Evolutionary conservation across 2,113 vertebrate species (phyloP).

Genomic region (Lophura nycthemera): DNA sequence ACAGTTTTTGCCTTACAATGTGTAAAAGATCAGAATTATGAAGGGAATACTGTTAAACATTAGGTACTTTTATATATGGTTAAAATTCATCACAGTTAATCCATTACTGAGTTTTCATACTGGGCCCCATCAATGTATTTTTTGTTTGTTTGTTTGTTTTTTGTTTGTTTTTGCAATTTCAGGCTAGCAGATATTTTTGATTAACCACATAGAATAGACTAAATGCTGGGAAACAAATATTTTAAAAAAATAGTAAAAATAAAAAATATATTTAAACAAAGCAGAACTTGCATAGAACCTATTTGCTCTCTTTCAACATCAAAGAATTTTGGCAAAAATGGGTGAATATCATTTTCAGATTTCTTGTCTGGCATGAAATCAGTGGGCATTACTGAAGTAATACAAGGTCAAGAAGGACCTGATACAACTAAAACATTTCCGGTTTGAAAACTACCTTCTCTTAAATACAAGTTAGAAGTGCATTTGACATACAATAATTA

Average conservation of each 20-base stretch:
- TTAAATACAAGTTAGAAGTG: not conserved
- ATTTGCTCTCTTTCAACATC: not conserved
- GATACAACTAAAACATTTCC: not conserved
- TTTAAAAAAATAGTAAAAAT: not conserved
- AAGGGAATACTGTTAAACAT: not conserved
- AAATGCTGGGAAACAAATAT: not conserved
- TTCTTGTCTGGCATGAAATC: not conserved
- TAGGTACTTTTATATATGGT: not conserved
- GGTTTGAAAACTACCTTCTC: not conserved
- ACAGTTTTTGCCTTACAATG: not conserved
- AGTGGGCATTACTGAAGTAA: not conserved
- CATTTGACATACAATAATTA: not conserved
- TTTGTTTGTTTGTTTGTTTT: no score
- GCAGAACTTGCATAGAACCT: not conserved
- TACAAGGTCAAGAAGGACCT: not conserved
- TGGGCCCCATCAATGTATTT: not conserved
- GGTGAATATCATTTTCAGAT: not conserved
- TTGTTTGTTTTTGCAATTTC: not conserved
- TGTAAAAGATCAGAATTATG: not conserved
- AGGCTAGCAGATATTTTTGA: not conserved
- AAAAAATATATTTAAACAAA: not conserved
- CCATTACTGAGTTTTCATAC: not conserved
- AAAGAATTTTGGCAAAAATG: not conserved
- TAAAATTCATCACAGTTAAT: not conserved
- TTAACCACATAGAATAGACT: accelerated